Evolutionary conservation across 1,140 invertebrate genomes (phyloP).

Genomic region (Drosophila biarmipes): DNA sequence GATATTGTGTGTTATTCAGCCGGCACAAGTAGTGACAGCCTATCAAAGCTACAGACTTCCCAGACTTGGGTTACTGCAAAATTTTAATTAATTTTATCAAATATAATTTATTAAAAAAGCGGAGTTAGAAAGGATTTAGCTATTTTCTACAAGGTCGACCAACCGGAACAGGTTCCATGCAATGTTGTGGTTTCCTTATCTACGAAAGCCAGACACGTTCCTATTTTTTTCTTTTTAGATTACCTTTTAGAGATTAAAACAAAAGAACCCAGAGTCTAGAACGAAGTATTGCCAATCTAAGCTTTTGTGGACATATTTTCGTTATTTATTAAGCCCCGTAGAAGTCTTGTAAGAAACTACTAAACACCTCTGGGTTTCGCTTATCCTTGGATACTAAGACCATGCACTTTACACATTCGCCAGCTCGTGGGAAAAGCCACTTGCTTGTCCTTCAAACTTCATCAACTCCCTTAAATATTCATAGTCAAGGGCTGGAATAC

Average conservation of each 20-base stretch:
- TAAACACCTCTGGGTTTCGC: not conserved
- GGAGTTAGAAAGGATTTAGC: not conserved
- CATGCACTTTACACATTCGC: not conserved
- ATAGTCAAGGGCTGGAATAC: not conserved
- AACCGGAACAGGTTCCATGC: constrained; percentile 3
- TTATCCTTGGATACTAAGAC: not conserved
- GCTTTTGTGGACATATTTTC: not conserved
- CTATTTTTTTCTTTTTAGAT: constrained; percentile 1
- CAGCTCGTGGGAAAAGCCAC: not conserved
- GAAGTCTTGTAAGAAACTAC: no score
- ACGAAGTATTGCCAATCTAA: not conserved
- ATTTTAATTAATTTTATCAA: no score
- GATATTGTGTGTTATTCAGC: not conserved
- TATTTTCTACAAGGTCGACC: not conserved
- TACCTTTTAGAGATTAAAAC: constrained; percentile 8
- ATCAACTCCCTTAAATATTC: not conserved
- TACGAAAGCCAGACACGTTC: constrained; percentile 13
- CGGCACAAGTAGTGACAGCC: not conserved
- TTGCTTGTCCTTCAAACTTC: not conserved
- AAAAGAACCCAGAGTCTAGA: not conserved
- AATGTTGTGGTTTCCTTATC: constrained; percentile 29
- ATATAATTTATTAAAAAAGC: no score
- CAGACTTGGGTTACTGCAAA: not conserved
- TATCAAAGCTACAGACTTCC: not conserved
- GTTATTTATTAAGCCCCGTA: not conserved